These are phyloP conservation scores for Stenotaenia linearis DNA, from an alignment of 2,888 invertebrate genomes.

Conservation along the genomic window DNA sequence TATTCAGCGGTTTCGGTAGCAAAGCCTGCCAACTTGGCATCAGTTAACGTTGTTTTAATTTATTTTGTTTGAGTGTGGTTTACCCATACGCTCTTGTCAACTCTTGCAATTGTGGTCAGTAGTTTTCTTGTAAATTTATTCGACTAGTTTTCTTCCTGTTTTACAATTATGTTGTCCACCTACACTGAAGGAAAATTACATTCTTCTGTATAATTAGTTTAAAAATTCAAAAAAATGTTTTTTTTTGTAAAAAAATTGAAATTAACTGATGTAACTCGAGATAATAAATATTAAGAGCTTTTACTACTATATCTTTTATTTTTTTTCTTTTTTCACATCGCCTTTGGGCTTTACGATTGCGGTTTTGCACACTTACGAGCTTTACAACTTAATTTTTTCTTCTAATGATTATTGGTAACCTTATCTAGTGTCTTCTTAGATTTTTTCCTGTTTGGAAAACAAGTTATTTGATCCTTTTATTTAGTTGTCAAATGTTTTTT, in stretches of 20 bases:
- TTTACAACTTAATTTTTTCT: not conserved
- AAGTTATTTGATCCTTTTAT: not conserved
- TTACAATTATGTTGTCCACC: not conserved
- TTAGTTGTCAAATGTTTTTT: not conserved
- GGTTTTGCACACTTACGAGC: not conserved
- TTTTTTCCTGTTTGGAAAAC: not conserved
- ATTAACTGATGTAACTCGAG: not conserved
- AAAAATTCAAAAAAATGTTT: no score
- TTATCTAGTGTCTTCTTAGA: not conserved
- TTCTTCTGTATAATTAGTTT: not conserved
- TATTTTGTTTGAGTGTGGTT: not conserved
- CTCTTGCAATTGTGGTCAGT: conserved; percentile 14
- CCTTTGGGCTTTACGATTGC: not conserved
- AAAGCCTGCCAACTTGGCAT: not conserved
- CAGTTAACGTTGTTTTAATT: not conserved
- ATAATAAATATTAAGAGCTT: not conserved
- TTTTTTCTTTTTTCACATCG: not conserved
- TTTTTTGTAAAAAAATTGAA: not conserved
- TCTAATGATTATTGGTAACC: not conserved
- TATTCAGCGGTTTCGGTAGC: not conserved
- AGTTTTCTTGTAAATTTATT: not conserved
- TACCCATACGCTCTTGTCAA: not conserved
- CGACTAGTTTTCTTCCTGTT: not conserved
- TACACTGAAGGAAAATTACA: not conserved
- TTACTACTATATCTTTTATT: not conserved